Percentiles rank a stretch among this genome's conserved stretches.
phyloP scores from a whole-genome alignment of 2,113 vertebrate genomes.

The Apus apus region DNA sequence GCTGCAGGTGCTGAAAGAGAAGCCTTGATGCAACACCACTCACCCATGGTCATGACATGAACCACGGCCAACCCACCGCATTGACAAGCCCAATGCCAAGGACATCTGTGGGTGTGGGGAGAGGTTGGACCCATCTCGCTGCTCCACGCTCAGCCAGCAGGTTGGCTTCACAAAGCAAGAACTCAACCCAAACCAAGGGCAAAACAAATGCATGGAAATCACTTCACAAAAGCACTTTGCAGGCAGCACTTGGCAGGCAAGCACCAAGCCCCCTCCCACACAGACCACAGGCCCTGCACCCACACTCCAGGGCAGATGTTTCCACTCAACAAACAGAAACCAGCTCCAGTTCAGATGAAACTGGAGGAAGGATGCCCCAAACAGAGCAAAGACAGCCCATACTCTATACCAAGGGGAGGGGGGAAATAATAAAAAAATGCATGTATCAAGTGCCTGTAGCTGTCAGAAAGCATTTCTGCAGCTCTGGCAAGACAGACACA shows the following conservation, averaged over 20 bases:
- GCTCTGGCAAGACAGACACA: slow-evolving; percentile 64
- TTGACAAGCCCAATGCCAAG: neutral
- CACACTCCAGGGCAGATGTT: neutral
- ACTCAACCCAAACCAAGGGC: neutral
- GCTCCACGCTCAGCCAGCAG: neutral
- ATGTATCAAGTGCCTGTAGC: neutral
- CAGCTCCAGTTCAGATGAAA: neutral
- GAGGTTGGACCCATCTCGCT: rapidly evolving
- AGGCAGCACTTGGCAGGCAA: neutral
- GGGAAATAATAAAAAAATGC: neutral
- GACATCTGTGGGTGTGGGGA: neutral
- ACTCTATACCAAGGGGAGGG: neutral
- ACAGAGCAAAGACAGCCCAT: neutral
- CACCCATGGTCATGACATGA: rapidly evolving
- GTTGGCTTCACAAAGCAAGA: neutral
- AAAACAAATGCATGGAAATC: rapidly evolving
- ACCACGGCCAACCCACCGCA: rapidly evolving
- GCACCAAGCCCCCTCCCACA: rapidly evolving
- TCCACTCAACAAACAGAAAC: neutral
- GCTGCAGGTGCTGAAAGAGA: neutral
- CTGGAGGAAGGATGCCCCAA: neutral
- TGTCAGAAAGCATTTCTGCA: slow-evolving; percentile 61
- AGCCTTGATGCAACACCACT: rapidly evolving
- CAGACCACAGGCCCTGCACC: neutral
- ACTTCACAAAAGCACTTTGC: neutral